These are phyloP conservation scores for Drosophila paulistorum DNA, from an alignment of 1,140 invertebrate genomes.

Conservation along the genomic window DNA sequence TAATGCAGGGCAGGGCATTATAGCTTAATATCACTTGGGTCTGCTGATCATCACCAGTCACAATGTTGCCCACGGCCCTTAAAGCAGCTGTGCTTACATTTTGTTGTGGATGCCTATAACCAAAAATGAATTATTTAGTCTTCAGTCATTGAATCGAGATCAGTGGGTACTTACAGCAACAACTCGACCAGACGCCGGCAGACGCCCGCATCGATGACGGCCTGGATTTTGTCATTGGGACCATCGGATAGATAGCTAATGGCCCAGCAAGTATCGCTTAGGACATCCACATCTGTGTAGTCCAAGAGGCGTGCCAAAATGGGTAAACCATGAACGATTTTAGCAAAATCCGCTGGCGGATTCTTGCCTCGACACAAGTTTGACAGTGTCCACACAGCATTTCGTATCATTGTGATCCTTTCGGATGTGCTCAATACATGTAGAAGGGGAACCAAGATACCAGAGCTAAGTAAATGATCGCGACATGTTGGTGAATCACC, in stretches of 20 bases:
- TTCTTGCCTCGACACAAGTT: slow-evolving; percentile 98
- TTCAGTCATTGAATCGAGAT: neutral
- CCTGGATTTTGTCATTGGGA: slow-evolving; percentile 99
- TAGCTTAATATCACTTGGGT: slow-evolving; percentile 97
- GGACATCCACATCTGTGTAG: slow-evolving; percentile 94
- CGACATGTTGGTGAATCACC: slow-evolving; percentile 97
- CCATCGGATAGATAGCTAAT: slow-evolving; percentile 97
- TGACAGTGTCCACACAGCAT: slow-evolving; percentile 98
- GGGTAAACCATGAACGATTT: slow-evolving; percentile 92
- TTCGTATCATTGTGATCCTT: slow-evolving; percentile 95
- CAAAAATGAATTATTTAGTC: slow-evolving; percentile 1
- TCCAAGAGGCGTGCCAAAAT: slow-evolving; percentile 94
- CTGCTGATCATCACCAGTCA: slow-evolving; percentile 98
- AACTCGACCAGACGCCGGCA: slow-evolving; percentile 97
- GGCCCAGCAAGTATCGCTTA: slow-evolving; percentile 98
- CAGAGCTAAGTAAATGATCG: slow-evolving; percentile 94
- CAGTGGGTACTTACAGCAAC: slow-evolving; percentile 88
- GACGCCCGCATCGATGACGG: slow-evolving; percentile 98
- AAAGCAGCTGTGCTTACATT: slow-evolving; percentile 98
- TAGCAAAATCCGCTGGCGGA: slow-evolving; percentile 96
- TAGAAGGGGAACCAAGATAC: slow-evolving; percentile 94
- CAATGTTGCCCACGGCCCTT: slow-evolving; percentile 98
- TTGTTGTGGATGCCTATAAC: slow-evolving; percentile 90
- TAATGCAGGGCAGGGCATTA: slow-evolving; percentile 93
- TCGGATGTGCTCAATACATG: slow-evolving; percentile 92